A percentile compares a stretch with the other conserved stretches of the same genome.
Conservation (phyloP, 2,113 vertebrate species). For the Varanus salvator region DNA sequence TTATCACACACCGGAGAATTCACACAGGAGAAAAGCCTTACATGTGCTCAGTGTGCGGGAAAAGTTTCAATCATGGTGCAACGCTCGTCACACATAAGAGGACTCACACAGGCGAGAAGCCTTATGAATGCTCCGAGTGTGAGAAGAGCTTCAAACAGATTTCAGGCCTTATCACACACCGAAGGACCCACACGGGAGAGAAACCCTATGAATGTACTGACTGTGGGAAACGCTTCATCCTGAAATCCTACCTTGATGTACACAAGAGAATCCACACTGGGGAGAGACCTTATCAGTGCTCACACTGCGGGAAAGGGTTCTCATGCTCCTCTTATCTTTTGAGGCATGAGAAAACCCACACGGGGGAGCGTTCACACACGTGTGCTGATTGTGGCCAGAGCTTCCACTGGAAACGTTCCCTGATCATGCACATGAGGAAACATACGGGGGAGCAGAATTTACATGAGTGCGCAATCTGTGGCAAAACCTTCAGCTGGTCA, state of each 20-base stretch:
- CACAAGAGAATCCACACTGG: constrained; percentile 42
- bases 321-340: constrained; percentile 60
- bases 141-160: constrained; percentile 69
- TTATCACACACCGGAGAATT: constrained; percentile 64
- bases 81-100: constrained; percentile 70
- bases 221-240: constrained; percentile 35
- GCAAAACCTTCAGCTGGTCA: constrained; percentile 70
- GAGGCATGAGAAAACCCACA: constrained; percentile 40
- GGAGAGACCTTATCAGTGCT: constrained; percentile 70
- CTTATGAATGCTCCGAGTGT: constrained; percentile 65
- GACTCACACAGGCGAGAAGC: constrained; percentile 71
- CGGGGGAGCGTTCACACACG: constrained; percentile 27
- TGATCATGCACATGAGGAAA: constrained; percentile 49
- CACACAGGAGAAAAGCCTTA: constrained; percentile 69
- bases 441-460: constrained; percentile 61
- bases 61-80: constrained; percentile 67
- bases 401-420: constrained; percentile 48
- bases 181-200: constrained; percentile 20
- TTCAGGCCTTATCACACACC: constrained; percentile 26
- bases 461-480: constrained; percentile 65
- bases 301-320: constrained; percentile 67
- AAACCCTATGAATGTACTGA: constrained; percentile 17
- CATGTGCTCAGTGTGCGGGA: constrained; percentile 66
- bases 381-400: constrained; percentile 44
- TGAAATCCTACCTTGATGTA: constrained; percentile 42